Conservation (phyloP, 2,113 vertebrate genomes). For the Carlito syrichta region DNA sequence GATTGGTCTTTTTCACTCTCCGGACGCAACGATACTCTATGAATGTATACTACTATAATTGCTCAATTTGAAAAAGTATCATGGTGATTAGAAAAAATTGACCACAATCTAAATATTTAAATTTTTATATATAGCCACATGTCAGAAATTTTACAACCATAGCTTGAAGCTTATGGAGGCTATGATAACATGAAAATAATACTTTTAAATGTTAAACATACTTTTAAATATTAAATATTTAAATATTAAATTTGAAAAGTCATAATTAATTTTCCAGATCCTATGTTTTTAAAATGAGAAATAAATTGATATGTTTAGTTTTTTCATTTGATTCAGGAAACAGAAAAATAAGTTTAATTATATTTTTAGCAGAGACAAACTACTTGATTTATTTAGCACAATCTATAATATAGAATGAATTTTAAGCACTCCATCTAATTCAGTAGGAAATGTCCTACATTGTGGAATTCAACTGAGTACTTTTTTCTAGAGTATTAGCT, state of each 20-base stretch:
- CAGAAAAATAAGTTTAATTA: not conserved
- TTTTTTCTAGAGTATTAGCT: not conserved
- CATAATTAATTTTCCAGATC: not conserved
- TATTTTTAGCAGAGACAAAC: not conserved
- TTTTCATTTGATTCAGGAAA: not conserved
- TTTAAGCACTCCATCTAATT: not conserved
- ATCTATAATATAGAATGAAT: not conserved
- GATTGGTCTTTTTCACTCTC: too few relatives aligned
- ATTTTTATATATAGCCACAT: not conserved
- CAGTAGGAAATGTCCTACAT: not conserved
- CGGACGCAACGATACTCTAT: too few relatives aligned
- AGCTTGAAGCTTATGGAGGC: not conserved
- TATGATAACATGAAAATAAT: not conserved
- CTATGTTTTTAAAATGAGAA: not conserved
- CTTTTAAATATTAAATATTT: constrained; percentile 46
- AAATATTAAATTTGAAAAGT: constrained; percentile 13
- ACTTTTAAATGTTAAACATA: too few relatives aligned
- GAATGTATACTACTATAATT: not conserved
- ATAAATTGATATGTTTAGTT: not conserved
- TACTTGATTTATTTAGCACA: not conserved
- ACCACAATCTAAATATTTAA: not conserved
- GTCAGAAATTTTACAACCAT: not conserved
- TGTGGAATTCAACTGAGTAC: not conserved
- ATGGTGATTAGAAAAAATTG: not conserved
- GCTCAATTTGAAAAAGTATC: not conserved